Base-by-base conservation (phyloP, 2,113 vertebrate species). In the Recurvirostra avosetta region DNA sequence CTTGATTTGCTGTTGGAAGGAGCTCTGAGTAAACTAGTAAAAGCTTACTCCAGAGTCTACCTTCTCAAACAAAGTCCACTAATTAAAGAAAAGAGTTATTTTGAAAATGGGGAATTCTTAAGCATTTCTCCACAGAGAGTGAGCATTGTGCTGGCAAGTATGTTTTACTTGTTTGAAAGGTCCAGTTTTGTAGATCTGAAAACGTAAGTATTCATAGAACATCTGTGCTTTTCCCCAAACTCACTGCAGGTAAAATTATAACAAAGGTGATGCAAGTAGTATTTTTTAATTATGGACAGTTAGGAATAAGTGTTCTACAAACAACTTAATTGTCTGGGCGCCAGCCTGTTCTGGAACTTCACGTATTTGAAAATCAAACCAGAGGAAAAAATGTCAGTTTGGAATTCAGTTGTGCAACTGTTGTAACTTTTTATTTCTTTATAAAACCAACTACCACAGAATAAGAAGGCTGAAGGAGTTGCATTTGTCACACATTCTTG, bases 361-460 rank as follows among this genome's bases (percentile, higher is more conserved):
- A 77, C 59, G 36, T 96, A 80, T 36, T 65, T 87, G 73, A 74
- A 92, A 96, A 92, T 79, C 63, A 94, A 90, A 52, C 25, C 16
- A 66, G 68, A 76, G 45, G 52, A 38, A 61, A 74, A 92, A 76
- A 78, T 26, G 32, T 72, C n/a, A 59, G 26, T 91, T 93, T 93
- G 36, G 26, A 93, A 92, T 96, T 97, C 71, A 55, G 21, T 81
- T 88, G 43, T 17, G 40, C 34, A 88, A 45, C 61, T 86, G 47
- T 75, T 92, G 92, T 86, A 77, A 75, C 66, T 77, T 91, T 87
- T 91, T 88, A 85, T 92, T 58, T 94, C 85, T 96, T 78, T 81
- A 61, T 76, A 74, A 94, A 91, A 78, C 47, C 61, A 71, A 9
- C 73, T 76, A 23, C 59, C 19, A 7, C 73, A 87, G 84, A 93